Percentiles rank a stretch among this genome's conserved stretches.
phyloP scores from a whole-genome alignment of 2,797 vertebrate genomes.

The Apodemus agrarius region DNA sequence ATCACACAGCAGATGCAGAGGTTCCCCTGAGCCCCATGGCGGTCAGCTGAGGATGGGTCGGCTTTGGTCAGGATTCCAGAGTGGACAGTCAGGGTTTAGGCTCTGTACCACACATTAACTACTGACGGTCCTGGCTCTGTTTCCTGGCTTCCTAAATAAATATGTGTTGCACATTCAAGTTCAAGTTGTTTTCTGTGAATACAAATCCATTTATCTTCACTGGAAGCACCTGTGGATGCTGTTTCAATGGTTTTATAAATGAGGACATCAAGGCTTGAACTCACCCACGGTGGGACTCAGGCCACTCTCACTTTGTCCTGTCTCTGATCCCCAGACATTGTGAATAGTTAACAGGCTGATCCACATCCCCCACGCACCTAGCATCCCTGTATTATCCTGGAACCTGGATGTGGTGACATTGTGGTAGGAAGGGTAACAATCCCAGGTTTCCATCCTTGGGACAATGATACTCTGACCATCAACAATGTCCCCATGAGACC shows the following conservation, averaged over 20 bases:
- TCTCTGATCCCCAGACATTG: too few relatives aligned
- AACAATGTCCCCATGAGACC: too few relatives aligned
- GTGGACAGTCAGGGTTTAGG: neutral
- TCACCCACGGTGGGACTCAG: neutral
- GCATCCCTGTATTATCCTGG: too few relatives aligned
- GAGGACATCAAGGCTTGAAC: neutral
- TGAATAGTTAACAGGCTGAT: too few relatives aligned
- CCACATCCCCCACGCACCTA: too few relatives aligned
- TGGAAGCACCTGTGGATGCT: neutral
- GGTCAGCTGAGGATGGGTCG: neutral
- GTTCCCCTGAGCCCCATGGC: neutral
- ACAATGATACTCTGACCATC: neutral
- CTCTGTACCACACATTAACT: neutral
- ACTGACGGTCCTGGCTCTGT: neutral
- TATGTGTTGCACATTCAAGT: neutral
- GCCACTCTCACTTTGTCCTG: too few relatives aligned
- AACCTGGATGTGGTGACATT: too few relatives aligned
- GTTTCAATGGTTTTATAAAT: neutral
- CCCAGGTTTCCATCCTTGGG: neutral
- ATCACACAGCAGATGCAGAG: constrained; percentile 61
- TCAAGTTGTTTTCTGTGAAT: neutral
- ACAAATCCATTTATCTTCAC: neutral
- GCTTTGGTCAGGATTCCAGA: neutral
- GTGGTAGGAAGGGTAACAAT: neutral
- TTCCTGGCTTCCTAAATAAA: neutral